These are phyloP conservation scores for Erpornis zantholeuca DNA, from an alignment of 2,113 vertebrate genomes.

Conservation along the genomic window DNA sequence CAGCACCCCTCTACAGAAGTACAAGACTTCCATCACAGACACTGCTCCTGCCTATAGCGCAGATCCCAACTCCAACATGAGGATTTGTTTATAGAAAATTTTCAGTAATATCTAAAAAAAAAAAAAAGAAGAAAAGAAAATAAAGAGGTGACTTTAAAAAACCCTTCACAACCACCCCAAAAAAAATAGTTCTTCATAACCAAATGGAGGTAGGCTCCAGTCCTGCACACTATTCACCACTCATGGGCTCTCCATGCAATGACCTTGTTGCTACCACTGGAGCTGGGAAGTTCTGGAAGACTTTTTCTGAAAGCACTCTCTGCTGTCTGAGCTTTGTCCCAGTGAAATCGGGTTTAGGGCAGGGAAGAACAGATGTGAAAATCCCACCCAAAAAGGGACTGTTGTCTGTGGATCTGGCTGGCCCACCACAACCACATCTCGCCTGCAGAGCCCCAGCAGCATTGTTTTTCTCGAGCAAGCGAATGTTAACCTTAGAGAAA, in stretches of 20 bases:
- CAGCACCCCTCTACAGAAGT: not conserved
- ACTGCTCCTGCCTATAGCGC: not conserved
- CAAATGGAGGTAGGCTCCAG: not conserved
- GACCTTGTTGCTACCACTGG: not conserved
- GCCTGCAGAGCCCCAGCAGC: not conserved
- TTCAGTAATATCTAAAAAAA: not conserved
- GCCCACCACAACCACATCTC: not conserved
- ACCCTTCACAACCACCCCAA: too few relatives aligned
- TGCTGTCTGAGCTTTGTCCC: not conserved
- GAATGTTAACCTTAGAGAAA: not conserved
- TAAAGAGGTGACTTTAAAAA: not conserved
- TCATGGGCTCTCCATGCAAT: accelerated
- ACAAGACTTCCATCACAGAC: accelerated
- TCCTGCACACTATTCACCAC: not conserved
- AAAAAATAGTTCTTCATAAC: not conserved
- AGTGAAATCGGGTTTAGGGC: not conserved
- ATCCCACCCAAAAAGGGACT: not conserved
- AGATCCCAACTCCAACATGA: not conserved
- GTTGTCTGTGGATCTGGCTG: not conserved
- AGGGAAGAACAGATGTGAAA: not conserved
- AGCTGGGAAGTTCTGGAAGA: not conserved
- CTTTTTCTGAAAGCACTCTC: not conserved
- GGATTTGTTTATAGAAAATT: not conserved
- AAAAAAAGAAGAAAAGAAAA: too few relatives aligned
- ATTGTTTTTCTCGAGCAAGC: not conserved